A percentile compares a stretch with the other conserved stretches of the same genome.
These are phyloP conservation scores for Rhinophrynus dorsalis DNA, from an alignment of 2,797 vertebrate species.

Conservation along the genomic window DNA sequence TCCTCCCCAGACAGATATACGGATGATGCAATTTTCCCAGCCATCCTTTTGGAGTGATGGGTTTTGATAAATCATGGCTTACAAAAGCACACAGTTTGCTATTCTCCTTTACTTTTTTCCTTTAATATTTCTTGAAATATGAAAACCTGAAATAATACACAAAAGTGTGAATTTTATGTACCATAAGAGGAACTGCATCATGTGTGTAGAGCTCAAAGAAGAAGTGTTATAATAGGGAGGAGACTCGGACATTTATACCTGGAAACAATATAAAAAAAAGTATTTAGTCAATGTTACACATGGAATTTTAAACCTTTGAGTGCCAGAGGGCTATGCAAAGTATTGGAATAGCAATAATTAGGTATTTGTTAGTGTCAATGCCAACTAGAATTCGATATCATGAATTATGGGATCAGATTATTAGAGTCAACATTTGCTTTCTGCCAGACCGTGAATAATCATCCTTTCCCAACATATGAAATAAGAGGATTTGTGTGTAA, in stretches of 20 bases:
- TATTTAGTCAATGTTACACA: slow-evolving; percentile 19
- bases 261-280: neutral
- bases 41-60: slow-evolving; percentile 52
- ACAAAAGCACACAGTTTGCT: slow-evolving; percentile 3
- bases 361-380: too few species aligned
- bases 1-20: slow-evolving; percentile 50
- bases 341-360: too few species aligned
- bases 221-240: slow-evolving; percentile 8
- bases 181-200: slow-evolving; percentile 23
- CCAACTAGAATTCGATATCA: too few species aligned
- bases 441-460: slow-evolving; percentile 46
- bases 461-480: slow-evolving; percentile 42
- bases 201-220: neutral
- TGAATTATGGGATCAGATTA: slow-evolving; percentile 44
- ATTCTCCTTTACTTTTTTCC: neutral
- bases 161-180: neutral
- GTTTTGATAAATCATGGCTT: slow-evolving; percentile 57
- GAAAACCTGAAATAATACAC: slow-evolving; percentile 38
- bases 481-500: too few species aligned
- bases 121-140: slow-evolving; percentile 29
- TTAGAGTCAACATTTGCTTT: slow-evolving; percentile 24
- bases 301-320: neutral
- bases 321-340: too few species aligned
- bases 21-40: slow-evolving; percentile 52
- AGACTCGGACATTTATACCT: neutral